These are phyloP conservation scores for Ophion costatus DNA, from an alignment of 2,888 invertebrate genomes.

Conservation along the genomic window DNA sequence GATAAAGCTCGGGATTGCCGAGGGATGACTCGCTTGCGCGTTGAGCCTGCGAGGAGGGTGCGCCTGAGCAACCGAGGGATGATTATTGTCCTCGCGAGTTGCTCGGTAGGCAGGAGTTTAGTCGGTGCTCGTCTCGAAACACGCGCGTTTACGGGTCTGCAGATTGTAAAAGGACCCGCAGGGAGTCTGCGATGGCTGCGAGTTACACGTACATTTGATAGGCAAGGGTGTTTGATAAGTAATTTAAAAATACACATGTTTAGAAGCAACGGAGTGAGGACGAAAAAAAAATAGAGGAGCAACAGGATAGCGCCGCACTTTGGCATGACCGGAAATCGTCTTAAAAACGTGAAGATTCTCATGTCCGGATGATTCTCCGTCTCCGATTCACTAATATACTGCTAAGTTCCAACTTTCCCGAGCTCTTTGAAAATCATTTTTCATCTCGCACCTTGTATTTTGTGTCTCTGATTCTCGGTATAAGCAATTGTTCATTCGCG, in stretches of 20 bases:
- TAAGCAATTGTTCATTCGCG: background rate
- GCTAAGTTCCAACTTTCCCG: background rate
- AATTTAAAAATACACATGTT: slow-evolving; percentile 3
- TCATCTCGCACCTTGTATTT: slow-evolving; percentile 1
- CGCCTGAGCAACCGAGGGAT: slow-evolving; percentile 69
- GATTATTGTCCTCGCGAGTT: slow-evolving; percentile 74
- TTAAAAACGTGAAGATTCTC: slow-evolving; percentile 23
- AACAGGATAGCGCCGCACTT: slow-evolving; percentile 26
- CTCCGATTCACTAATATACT: background rate
- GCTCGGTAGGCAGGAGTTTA: slow-evolving; percentile 78
- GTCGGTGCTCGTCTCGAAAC: slow-evolving; percentile 80
- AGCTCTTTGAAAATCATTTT: slow-evolving; percentile 1
- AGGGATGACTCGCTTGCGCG: slow-evolving; percentile 55
- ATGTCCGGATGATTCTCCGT: slow-evolving; percentile 4
- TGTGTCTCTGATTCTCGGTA: background rate
- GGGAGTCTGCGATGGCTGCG: slow-evolving; percentile 73
- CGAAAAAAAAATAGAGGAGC: slow-evolving; percentile 18
- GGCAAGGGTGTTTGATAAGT: slow-evolving; percentile 51
- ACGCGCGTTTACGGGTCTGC: slow-evolving; percentile 74
- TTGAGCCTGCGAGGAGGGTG: slow-evolving; percentile 57
- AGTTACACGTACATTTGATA: slow-evolving; percentile 77
- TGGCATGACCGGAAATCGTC: slow-evolving; percentile 41
- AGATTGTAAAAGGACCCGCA: slow-evolving; percentile 64
- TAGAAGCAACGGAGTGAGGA: slow-evolving; percentile 12
- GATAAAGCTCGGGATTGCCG: slow-evolving; percentile 25